Percentiles rank a stretch among this genome's conserved stretches.
phyloP scores from a whole-genome alignment of 1,140 invertebrate genomes.

The Dendrolimus punctatus region DNA sequence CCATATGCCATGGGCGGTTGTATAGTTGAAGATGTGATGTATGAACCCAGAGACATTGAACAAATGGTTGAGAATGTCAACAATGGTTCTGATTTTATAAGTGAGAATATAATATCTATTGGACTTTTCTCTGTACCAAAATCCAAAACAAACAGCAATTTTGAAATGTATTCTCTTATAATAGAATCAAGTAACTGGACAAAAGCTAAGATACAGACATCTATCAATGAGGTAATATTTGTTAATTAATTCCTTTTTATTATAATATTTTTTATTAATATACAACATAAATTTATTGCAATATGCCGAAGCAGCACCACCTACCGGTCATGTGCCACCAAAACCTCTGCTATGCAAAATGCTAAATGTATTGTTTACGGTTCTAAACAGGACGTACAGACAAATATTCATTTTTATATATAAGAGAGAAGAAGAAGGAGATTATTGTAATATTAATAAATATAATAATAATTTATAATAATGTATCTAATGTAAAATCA shows the following conservation, averaged over 20 bases:
- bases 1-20: conserved; percentile 63
- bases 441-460: no score
- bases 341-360: no score
- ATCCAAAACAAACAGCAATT: conserved; percentile 28
- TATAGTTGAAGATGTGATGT: conserved; percentile 49
- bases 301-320: no score
- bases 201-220: conserved; percentile 41
- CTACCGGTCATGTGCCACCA: no score
- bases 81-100: conserved; percentile 30
- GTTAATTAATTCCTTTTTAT: not conserved
- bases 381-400: no score
- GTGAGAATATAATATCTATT: conserved; percentile 50
- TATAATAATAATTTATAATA: no score
- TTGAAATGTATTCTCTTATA: conserved; percentile 56
- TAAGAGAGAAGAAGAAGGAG: no score
- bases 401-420: no score
- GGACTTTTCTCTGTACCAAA: conserved; percentile 53
- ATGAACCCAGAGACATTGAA: conserved; percentile 30
- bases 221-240: conserved; percentile 43
- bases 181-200: conserved; percentile 48
- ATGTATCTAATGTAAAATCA: no score
- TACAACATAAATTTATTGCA: not conserved
- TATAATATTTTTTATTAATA: not conserved
- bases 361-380: no score
- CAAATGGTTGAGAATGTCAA: conserved; percentile 34